Base-by-base conservation (phyloP, 2,888 invertebrate genomes). In the Flexamia atlantica region DNA sequence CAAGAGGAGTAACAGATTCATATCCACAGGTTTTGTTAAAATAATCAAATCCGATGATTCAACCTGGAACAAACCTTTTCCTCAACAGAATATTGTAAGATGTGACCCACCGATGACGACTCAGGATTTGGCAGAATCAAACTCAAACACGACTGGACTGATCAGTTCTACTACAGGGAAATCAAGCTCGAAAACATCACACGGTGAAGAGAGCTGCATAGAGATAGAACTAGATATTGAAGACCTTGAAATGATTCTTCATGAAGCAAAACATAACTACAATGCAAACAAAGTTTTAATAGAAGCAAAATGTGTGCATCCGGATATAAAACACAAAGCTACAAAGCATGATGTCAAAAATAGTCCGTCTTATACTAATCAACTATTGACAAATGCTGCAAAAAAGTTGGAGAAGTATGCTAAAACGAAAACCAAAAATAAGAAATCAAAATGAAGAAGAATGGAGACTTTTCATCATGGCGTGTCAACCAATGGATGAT, bases 141-240 rank as follows among this genome's bases (percentile, higher is more conserved):
- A 30, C 30, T 1, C 3, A 28, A 64, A 9, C 64, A 28, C 30
- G 1, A 28, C 30, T 28, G 64, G 20, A 4, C 53, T 1, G 23
- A 20, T 10, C 14, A 64, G 64, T 64, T 64, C 64, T 9, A 14
- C 14, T 12, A 28, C 64, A 64, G 30, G 64, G 14, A 64, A 64
- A 64, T 64, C 64, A 30, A 72, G n/a, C 46, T 74, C 74, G 7
- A 53, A 40, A 25, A 74, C 60, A 20, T 74, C 82, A 12, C 20
- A 72, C 17, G 82, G 74, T 17, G 23, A 25, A 72, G 72, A 30
- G 7, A 83, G 40, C 17, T 74, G n/a, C 17, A 83, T 83, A 40
- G 82, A 83, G 40, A 53, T 83, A 30, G 82, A 83, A 40, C 25
- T 83, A 25, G 57, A 83, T 28, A 50, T 83, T 10, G 12, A 74